These are phyloP conservation scores for Macrophya annulata DNA, from an alignment of 2,888 invertebrate genomes.

Conservation along the genomic window DNA sequence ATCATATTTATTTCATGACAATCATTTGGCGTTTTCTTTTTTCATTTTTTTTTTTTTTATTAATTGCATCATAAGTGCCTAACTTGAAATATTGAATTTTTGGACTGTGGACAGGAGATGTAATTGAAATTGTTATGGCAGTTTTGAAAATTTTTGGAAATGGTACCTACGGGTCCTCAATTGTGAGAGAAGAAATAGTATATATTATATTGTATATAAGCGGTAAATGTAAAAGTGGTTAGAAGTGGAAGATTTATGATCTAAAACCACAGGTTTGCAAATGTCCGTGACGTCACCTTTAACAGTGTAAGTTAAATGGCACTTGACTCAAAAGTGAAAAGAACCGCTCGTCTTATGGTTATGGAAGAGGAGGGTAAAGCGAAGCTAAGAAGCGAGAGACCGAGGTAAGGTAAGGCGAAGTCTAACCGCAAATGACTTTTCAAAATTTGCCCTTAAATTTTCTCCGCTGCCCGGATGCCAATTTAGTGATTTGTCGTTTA, in stretches of 20 bases:
- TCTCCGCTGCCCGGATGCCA: conserved; percentile 40
- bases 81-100: neutral
- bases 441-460: conserved; percentile 51
- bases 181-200: neutral
- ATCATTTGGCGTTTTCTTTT: too few species aligned
- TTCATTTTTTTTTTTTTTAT: neutral
- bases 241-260: conserved; percentile 34
- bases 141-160: neutral
- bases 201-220: neutral
- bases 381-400: neutral
- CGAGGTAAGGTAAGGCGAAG: neutral
- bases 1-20: neutral
- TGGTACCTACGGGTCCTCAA: neutral
- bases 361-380: neutral
- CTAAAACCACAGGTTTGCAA: conserved; percentile 47
- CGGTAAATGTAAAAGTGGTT: conserved; percentile 43
- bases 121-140: neutral
- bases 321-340: conserved; percentile 44
- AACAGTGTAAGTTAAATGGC: conserved; percentile 48
- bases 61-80: too few species aligned
- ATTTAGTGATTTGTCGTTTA: conserved; percentile 55
- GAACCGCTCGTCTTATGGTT: neutral
- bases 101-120: neutral
- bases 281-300: conserved; percentile 48
- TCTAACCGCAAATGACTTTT: conserved; percentile 54